These are phyloP conservation scores for Fissipunctia ypsillon DNA, from an alignment of 2,888 invertebrate genomes.

Conservation along the genomic window DNA sequence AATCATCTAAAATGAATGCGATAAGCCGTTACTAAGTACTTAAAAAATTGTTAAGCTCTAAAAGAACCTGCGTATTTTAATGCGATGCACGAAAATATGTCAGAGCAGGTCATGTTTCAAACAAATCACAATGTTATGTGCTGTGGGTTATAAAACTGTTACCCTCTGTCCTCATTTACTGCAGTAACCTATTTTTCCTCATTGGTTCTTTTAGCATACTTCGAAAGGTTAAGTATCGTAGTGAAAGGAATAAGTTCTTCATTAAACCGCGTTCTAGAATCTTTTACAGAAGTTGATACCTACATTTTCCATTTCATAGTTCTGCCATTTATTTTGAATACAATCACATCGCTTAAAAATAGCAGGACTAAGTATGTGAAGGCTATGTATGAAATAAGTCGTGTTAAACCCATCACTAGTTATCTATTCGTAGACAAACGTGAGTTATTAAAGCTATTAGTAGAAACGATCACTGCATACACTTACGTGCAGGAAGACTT, in stretches of 20 bases:
- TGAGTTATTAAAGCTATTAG: conserved; percentile 49
- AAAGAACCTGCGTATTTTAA: neutral
- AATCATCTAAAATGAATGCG: neutral
- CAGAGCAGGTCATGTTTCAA: neutral
- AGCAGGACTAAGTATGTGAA: neutral
- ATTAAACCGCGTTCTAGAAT: neutral
- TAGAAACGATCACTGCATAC: conserved; percentile 39
- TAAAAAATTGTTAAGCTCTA: neutral
- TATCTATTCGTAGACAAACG: conserved; percentile 38
- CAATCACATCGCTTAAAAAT: neutral
- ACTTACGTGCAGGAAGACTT: conserved; percentile 18
- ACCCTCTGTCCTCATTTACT: conserved; percentile 24
- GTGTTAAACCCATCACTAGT: conserved; percentile 46
- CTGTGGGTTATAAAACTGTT: conserved; percentile 9
- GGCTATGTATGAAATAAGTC: neutral
- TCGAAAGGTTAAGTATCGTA: conserved; percentile 10
- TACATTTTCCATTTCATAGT: neutral
- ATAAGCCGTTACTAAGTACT: neutral
- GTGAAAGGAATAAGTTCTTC: neutral
- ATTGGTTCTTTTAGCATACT: conserved; percentile 17
- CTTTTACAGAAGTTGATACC: neutral
- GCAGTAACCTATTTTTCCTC: conserved; percentile 26
- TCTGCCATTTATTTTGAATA: neutral
- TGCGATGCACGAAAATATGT: neutral
- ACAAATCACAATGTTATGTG: conserved; percentile 5